These are phyloP conservation scores for Anabas testudineus DNA, from an alignment of 2,797 vertebrate species.

Conservation along the genomic window DNA sequence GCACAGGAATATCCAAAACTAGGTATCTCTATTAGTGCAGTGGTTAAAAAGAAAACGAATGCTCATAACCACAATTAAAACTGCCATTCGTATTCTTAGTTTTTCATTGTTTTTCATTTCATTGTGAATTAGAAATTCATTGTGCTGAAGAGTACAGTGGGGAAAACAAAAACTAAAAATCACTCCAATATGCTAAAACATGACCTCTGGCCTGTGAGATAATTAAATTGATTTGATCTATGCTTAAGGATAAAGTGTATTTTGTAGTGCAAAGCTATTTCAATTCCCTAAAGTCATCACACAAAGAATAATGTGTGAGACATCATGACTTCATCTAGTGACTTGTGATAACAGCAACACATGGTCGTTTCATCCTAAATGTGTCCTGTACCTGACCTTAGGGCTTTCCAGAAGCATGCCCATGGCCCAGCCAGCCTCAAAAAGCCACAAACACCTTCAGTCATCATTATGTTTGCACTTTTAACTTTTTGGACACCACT, in stretches of 20 bases:
- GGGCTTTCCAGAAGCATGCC: slow-evolving; percentile 40
- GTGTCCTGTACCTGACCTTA: slow-evolving; percentile 25
- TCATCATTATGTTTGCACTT: slow-evolving; percentile 11
- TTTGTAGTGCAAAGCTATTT: neutral
- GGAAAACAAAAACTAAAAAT: no score
- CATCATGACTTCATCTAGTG: slow-evolving; percentile 16
- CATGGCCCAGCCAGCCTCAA: slow-evolving; percentile 8
- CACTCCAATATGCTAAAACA: neutral
- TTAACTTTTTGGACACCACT: slow-evolving; percentile 30
- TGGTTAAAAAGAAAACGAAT: neutral
- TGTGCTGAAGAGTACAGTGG: no score
- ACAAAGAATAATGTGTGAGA: neutral
- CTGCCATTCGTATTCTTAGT: neutral
- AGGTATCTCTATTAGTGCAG: neutral
- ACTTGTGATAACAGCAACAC: slow-evolving; percentile 31
- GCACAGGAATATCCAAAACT: neutral
- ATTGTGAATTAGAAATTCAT: no score
- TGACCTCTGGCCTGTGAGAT: neutral
- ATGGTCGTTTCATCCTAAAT: slow-evolving; percentile 34
- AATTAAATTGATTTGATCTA: neutral
- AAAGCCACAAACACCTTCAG: slow-evolving; percentile 34
- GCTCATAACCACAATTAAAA: no score
- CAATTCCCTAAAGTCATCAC: neutral
- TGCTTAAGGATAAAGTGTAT: neutral
- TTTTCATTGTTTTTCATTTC: no score